These are phyloP conservation scores for Agrypnia vestita DNA, from an alignment of 1,140 invertebrate genomes.

Conservation along the genomic window DNA sequence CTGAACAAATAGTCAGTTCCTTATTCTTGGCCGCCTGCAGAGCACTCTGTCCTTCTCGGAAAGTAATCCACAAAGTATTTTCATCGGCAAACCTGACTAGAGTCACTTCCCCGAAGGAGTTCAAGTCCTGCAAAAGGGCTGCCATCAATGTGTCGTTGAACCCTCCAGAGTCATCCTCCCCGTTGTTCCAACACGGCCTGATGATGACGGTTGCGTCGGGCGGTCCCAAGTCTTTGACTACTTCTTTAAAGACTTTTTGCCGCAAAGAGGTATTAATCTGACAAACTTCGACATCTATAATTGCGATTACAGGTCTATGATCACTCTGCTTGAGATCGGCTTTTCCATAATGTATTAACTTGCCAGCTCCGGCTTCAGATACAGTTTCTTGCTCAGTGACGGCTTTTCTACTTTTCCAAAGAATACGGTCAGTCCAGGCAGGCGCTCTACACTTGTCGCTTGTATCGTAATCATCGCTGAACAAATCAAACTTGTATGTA, in stretches of 20 bases:
- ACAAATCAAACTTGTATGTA: conserved; percentile 99
- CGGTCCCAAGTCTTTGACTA: conserved; percentile 91
- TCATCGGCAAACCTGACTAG: conserved; percentile 92
- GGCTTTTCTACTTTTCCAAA: conserved; percentile 89
- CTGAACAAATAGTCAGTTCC: conserved; percentile 76
- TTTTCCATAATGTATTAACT: conserved; percentile 90
- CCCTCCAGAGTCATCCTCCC: conserved; percentile 70
- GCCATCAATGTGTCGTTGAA: conserved; percentile 83
- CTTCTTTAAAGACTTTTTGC: conserved; percentile 85
- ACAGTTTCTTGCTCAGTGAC: conserved; percentile 78
- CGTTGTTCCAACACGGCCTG: conserved; percentile 71
- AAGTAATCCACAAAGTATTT: conserved; percentile 90
- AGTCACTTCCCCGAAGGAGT: conserved; percentile 88
- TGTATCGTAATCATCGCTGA: conserved; percentile 99
- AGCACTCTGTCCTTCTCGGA: conserved; percentile 88
- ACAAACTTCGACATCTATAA: conserved; percentile 91
- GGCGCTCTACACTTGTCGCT: conserved; percentile 98
- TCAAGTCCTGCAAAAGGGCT: conserved; percentile 81
- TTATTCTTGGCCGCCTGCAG: conserved; percentile 79
- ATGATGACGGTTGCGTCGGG: conserved; percentile 95
- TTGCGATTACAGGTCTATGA: conserved; percentile 94
- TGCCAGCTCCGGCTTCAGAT: conserved; percentile 83
- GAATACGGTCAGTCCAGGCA: conserved; percentile 97
- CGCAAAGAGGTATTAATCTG: conserved; percentile 84
- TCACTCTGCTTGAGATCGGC: conserved; percentile 98